phyloP scores from a whole-genome alignment of 2,113 vertebrate genomes.

The Alaudala cheleensis region DNA sequence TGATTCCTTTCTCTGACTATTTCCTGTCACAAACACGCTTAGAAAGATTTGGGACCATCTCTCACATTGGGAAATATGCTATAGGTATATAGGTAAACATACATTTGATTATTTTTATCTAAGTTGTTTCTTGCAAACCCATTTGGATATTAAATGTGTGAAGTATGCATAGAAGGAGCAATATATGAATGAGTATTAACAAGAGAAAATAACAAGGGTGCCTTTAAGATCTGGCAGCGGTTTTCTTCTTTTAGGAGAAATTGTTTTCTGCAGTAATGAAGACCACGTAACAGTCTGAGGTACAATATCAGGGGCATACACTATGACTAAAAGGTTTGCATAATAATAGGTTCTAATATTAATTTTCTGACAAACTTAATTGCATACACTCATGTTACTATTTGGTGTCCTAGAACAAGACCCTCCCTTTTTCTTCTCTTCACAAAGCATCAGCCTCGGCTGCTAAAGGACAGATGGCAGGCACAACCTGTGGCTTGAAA shows the following conservation, averaged over 20 bases:
- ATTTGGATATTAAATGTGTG: neutral
- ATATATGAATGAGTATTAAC: neutral
- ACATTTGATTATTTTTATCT: neutral
- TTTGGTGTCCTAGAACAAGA: neutral
- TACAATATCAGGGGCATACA: neutral
- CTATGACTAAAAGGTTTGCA: neutral
- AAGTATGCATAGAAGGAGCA: neutral
- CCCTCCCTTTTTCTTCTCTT: neutral
- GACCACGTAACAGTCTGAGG: neutral
- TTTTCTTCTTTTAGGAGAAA: neutral
- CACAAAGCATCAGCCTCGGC: neutral
- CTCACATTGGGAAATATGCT: neutral
- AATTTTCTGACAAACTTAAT: neutral
- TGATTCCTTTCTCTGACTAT: neutral
- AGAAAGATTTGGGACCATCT: neutral
- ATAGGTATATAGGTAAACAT: neutral
- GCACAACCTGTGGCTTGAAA: neutral
- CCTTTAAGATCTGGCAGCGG: neutral
- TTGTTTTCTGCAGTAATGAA: neutral
- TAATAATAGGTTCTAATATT: neutral
- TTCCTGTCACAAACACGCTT: neutral
- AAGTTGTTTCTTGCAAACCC: neutral
- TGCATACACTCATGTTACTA: neutral
- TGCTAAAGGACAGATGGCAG: neutral
- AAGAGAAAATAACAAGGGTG: neutral